Evolutionary conservation across 2,888 invertebrate genomes (phyloP).

Genomic region (Eristalinus aeneus): DNA sequence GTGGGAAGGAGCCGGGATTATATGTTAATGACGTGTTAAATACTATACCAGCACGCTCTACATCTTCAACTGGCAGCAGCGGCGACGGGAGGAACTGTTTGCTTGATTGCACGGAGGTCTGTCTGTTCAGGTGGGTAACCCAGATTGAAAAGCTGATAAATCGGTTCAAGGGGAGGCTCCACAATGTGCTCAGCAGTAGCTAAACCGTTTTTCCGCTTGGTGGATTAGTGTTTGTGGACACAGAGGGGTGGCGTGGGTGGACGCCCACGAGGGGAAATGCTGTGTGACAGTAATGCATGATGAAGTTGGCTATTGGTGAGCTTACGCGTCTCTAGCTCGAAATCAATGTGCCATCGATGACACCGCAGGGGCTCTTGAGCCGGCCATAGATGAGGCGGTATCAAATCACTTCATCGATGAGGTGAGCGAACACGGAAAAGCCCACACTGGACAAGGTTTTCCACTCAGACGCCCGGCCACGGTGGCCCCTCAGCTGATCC

Average conservation of each 20-base stretch:
- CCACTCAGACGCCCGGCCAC: background rate
- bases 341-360: background rate
- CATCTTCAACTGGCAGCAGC: constrained; percentile 14
- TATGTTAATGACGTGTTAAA: constrained; percentile 62
- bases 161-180: background rate
- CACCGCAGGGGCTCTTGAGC: background rate
- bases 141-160: background rate
- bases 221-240: too few species aligned
- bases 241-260: too few species aligned
- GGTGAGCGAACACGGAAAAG: background rate
- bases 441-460: background rate
- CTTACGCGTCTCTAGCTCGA: background rate
- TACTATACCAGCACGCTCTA: constrained; percentile 46
- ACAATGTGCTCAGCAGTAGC: background rate
- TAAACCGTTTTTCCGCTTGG: background rate
- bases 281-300: background rate
- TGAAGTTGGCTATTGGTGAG: background rate
- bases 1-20: constrained; percentile 22
- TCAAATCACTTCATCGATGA: background rate
- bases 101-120: background rate
- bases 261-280: background rate
- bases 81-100: constrained; percentile 28
- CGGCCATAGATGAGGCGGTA: background rate
- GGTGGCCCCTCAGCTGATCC: background rate
- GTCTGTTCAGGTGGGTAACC: background rate